These are phyloP conservation scores for Xiphias gladius DNA, from an alignment of 2,113 vertebrate genomes.

Conservation along the genomic window DNA sequence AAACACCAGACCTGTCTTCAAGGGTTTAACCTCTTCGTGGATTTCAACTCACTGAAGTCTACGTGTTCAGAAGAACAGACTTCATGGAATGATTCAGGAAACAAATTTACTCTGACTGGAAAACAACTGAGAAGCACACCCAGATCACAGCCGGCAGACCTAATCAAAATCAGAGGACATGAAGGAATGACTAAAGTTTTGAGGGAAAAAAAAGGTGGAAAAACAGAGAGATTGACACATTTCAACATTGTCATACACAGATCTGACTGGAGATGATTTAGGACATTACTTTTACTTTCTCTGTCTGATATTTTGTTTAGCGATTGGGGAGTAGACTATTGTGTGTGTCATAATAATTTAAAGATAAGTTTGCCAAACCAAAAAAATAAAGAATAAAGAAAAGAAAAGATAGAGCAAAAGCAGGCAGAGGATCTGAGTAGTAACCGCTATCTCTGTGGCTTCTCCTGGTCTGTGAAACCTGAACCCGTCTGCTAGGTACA, in stretches of 20 bases:
- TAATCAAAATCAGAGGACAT: neutral
- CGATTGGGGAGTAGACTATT: neutral
- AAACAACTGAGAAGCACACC: neutral
- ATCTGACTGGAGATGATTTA: neutral
- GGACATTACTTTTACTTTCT: neutral
- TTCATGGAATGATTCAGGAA: slow-evolving; percentile 38
- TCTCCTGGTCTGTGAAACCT: slow-evolving; percentile 17
- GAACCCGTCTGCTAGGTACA: neutral
- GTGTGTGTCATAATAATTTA: neutral
- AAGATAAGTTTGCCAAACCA: neutral
- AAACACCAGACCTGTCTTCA: slow-evolving; percentile 7
- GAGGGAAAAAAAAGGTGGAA: neutral
- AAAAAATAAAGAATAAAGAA: neutral
- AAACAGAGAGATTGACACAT: neutral
- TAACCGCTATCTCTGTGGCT: slow-evolving; percentile 16
- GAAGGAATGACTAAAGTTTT: slow-evolving; percentile 11
- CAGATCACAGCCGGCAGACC: neutral
- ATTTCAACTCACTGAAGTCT: neutral
- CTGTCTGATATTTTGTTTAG: neutral
- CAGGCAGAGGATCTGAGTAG: neutral
- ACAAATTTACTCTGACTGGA: neutral
- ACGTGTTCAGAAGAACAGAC: neutral
- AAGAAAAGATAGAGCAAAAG: neutral
- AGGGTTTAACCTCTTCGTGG: neutral
- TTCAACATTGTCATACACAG: neutral